A percentile compares a stretch with the other conserved stretches of the same genome.
Evolutionary conservation across 2,888 invertebrate species (phyloP).

Genomic region (Hydropsyche betteni): DNA sequence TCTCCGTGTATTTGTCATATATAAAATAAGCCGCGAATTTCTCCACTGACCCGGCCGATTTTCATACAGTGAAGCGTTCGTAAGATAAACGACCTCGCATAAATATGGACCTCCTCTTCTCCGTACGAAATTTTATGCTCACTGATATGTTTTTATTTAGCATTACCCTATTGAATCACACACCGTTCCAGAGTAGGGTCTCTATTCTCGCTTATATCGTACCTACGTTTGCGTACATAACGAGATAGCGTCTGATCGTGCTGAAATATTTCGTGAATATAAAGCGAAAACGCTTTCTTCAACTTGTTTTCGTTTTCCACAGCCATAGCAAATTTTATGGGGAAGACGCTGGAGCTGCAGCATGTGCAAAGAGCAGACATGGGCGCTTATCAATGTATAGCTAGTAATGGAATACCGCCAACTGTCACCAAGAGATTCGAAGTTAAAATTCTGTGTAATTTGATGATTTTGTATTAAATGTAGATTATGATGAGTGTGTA

Average conservation of each 20-base stretch:
- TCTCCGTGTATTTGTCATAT: too few relatives aligned
- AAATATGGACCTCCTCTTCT: slow-evolving; percentile 36
- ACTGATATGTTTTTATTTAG: slow-evolving; percentile 38
- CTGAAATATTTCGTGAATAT: slow-evolving; percentile 3
- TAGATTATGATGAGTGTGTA: neutral
- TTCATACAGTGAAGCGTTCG: slow-evolving; percentile 44
- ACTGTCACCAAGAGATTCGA: slow-evolving; percentile 84
- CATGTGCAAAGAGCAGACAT: slow-evolving; percentile 83
- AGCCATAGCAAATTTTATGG: slow-evolving; percentile 75
- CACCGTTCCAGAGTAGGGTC: neutral
- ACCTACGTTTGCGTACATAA: neutral
- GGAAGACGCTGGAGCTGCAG: slow-evolving; percentile 74
- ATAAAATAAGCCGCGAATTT: too few relatives aligned
- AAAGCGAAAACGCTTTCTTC: slow-evolving; percentile 6
- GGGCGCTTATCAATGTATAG: slow-evolving; percentile 86
- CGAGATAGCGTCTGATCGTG: slow-evolving; percentile 4
- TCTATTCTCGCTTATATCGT: too few relatives aligned
- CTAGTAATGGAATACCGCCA: slow-evolving; percentile 84
- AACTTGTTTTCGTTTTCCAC: slow-evolving; percentile 53
- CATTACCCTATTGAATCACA: slow-evolving; percentile 20
- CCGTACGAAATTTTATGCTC: slow-evolving; percentile 43
- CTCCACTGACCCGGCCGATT: neutral
- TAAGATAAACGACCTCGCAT: slow-evolving; percentile 46
- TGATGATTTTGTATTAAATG: neutral
- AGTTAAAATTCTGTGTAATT: slow-evolving; percentile 84